Base-by-base conservation (phyloP, 2,888 invertebrate genomes). In the Lasioglossum leucozonium region DNA sequence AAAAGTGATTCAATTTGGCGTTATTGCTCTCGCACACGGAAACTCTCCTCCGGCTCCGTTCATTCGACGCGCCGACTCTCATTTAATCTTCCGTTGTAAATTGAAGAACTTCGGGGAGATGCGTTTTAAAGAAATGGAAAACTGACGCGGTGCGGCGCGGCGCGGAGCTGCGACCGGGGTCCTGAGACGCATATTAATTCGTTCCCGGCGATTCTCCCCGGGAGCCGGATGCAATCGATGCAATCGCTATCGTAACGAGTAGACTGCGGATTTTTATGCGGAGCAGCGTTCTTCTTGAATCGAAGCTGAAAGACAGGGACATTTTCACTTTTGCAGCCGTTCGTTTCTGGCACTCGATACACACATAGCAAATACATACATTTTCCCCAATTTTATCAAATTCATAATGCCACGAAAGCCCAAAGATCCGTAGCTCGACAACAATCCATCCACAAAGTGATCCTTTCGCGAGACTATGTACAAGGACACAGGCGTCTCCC, bases 21-120 rank as follows among this genome's bases (percentile, higher is more conserved):
- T 72, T 78, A 72, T 62, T 62, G 42, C 78, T 78, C 78, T 78
- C n/a, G 78, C 18, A 42, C 34, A 55, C 51, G 40, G 51, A 34
- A 75, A 75, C 62, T 62, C 62, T n/a, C 51, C 22, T 51, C 18
- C 6, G 16, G 5, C 11, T 11, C 13, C 18, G 76, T 76, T 76
- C 62, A 34, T 76, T 44, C 62, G 62, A 22, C 11, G 76, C 37
- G 42, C 22, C n/a, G 62, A 69, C 37, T 37, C 18, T 13, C 58
- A 34, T 65, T 65, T 77, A 30, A 44, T 37, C 37, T 69, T 26
- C 67, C 37, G n/a, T 34, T 51, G 76, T 67, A 77, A 77, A 77
- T 69, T 40, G 10, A 69, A 77, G 40, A 69, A 55, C 67, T 69
- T 51, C 51, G 22, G 37, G 26, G 37, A 40, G 51, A 40, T n/a